Conservation (phyloP, 2,888 invertebrate species). For the Ophion ventricosus region DNA sequence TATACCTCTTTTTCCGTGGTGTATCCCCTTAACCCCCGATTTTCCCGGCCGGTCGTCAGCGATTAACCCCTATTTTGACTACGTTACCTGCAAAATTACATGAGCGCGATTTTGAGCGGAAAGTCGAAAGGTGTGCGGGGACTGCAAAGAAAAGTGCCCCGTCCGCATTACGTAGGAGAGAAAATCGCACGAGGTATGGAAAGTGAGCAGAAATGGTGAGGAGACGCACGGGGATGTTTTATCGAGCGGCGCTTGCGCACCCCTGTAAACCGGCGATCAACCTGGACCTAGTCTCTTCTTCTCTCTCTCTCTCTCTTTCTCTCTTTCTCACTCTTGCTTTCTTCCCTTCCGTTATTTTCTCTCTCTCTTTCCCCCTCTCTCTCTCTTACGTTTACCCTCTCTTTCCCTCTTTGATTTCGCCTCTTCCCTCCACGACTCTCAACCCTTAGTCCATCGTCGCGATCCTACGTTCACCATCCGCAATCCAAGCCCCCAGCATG, state of each 20-base stretch:
- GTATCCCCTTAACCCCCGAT: neutral
- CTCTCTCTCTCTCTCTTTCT: conserved; percentile 63
- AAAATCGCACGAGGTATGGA: conserved; percentile 49
- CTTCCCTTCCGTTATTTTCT: conserved; percentile 15
- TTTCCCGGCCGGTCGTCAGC: neutral
- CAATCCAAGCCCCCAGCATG: conserved; percentile 58
- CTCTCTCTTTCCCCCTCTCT: conserved; percentile 31
- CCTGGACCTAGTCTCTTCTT: conserved; percentile 75
- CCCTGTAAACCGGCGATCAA: conserved; percentile 59
- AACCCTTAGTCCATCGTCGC: conserved; percentile 10
- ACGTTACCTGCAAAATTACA: neutral
- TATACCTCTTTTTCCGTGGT: no score
- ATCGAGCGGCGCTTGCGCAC: conserved; percentile 78
- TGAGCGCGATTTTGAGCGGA: neutral
- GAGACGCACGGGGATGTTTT: conserved; percentile 69
- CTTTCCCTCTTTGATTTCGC: conserved; percentile 14
- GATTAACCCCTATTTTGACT: neutral
- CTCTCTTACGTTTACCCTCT: neutral
- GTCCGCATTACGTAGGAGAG: conserved; percentile 5
- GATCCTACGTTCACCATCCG: conserved; percentile 45
- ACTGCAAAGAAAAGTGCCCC: neutral
- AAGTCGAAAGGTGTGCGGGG: neutral
- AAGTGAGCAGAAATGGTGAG: conserved; percentile 49
- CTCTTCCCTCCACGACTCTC: neutral
- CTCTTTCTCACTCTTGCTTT: neutral